phyloP scores from a whole-genome alignment of 1,140 invertebrate species.

The Calliphora vicina region DNA sequence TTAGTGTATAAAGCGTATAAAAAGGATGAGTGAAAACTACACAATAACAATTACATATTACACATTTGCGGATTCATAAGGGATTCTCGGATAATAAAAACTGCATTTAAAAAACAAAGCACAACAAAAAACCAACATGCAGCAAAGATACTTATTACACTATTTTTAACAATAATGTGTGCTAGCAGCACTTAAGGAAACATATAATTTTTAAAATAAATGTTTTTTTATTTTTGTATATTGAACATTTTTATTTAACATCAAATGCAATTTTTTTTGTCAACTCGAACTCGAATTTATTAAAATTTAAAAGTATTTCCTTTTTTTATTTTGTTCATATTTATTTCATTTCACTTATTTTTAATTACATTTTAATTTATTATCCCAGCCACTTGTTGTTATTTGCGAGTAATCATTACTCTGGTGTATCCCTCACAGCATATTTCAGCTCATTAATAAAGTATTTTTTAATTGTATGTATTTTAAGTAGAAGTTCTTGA shows the following conservation, averaged over 20 bases:
- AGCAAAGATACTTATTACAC: neutral
- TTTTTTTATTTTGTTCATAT: neutral
- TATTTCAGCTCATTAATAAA: slow-evolving; percentile 22
- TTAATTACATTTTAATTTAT: neutral
- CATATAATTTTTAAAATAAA: neutral
- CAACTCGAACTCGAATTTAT: neutral
- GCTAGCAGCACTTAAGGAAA: too few relatives aligned
- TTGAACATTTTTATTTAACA: neutral
- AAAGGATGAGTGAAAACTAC: neutral
- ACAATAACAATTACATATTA: neutral
- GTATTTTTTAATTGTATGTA: slow-evolving; percentile 22
- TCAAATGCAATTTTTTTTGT: neutral
- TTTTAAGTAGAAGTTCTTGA: slow-evolving; percentile 11
- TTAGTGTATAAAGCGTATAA: slow-evolving; percentile 22
- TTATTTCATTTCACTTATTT: neutral
- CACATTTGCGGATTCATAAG: neutral
- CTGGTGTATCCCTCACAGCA: neutral
- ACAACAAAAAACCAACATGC: neutral
- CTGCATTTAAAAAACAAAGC: neutral
- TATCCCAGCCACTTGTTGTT: neutral
- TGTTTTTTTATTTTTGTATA: too few relatives aligned
- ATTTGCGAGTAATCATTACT: neutral
- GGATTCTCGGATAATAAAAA: neutral
- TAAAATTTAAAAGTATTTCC: neutral
- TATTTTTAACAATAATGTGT: neutral